Evolutionary conservation across 2,888 invertebrate genomes (phyloP).

Genomic region (Yponomeuta malinellus): DNA sequence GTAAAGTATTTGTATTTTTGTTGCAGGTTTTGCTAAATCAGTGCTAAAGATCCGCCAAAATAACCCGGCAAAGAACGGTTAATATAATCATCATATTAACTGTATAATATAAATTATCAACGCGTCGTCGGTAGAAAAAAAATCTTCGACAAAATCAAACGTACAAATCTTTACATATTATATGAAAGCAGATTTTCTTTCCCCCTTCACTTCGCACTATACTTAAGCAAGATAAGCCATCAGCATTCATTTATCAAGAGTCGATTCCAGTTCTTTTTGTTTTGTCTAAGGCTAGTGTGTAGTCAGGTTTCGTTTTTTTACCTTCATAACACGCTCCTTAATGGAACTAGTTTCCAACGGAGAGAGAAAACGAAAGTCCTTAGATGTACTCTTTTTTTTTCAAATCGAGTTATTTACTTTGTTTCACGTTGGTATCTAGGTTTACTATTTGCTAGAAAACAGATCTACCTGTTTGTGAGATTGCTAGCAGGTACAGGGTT

Average conservation of each 20-base stretch:
- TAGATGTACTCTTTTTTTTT: background rate
- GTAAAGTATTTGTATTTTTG: too few relatives aligned
- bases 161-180: background rate
- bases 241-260: conserved; percentile 10
- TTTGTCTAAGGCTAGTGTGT: conserved; percentile 3
- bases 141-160: background rate
- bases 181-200: background rate
- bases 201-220: background rate
- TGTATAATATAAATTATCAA: too few relatives aligned
- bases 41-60: too few relatives aligned
- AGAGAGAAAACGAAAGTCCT: conserved; percentile 10
- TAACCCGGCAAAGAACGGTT: too few relatives aligned
- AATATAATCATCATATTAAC: too few relatives aligned
- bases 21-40: too few relatives aligned
- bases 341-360: background rate
- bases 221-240: conserved; percentile 3
- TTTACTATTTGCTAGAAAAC: too few relatives aligned
- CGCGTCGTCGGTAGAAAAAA: background rate
- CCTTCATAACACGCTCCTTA: background rate
- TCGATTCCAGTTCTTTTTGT: conserved; percentile 9
- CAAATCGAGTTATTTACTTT: background rate
- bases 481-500: too few relatives aligned
- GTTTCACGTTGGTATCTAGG: background rate
- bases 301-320: background rate
- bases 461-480: too few relatives aligned